These are phyloP conservation scores for Agrypnia vestita DNA, from an alignment of 1,140 invertebrate species.

Conservation along the genomic window DNA sequence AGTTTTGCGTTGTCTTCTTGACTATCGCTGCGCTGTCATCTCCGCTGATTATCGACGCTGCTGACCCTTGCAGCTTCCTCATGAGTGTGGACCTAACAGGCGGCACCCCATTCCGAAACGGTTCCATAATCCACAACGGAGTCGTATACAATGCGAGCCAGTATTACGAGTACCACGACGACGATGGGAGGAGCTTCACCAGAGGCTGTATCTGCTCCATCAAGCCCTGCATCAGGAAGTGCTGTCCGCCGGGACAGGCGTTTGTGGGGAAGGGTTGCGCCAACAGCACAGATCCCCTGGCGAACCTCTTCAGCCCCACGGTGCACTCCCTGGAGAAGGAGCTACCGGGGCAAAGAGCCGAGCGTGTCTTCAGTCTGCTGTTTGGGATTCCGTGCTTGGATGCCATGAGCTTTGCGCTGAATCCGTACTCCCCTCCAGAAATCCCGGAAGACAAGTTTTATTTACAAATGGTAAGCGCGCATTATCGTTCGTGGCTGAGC, in stretches of 20 bases:
- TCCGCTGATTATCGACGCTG: neutral
- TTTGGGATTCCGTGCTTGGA: slow-evolving; percentile 45
- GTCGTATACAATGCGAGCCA: slow-evolving; percentile 8
- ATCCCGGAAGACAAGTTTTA: slow-evolving; percentile 8
- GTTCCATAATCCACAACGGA: slow-evolving; percentile 37
- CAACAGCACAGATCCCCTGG: slow-evolving; percentile 16
- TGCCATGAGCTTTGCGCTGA: slow-evolving; percentile 21
- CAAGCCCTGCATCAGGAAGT: slow-evolving; percentile 53
- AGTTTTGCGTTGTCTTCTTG: no score
- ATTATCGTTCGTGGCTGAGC: neutral
- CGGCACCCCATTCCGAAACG: slow-evolving; percentile 17
- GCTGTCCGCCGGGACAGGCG: slow-evolving; percentile 48
- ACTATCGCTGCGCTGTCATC: no score
- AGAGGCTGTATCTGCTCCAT: slow-evolving; percentile 49
- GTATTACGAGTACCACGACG: slow-evolving; percentile 17
- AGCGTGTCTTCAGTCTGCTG: slow-evolving; percentile 2
- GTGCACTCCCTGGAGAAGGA: slow-evolving; percentile 7
- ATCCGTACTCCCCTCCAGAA: slow-evolving; percentile 18
- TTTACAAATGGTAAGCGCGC: slow-evolving; percentile 41
- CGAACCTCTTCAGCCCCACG: slow-evolving; percentile 46
- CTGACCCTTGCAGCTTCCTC: slow-evolving; percentile 40
- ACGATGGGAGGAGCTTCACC: neutral
- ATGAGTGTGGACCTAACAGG: slow-evolving; percentile 52
- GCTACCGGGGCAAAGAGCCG: slow-evolving; percentile 8
- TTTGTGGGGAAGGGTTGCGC: slow-evolving; percentile 14